Percentiles rank a stretch among this genome's conserved stretches.
phyloP scores from a whole-genome alignment of 2,113 vertebrate genomes.

The Tyto alba region DNA sequence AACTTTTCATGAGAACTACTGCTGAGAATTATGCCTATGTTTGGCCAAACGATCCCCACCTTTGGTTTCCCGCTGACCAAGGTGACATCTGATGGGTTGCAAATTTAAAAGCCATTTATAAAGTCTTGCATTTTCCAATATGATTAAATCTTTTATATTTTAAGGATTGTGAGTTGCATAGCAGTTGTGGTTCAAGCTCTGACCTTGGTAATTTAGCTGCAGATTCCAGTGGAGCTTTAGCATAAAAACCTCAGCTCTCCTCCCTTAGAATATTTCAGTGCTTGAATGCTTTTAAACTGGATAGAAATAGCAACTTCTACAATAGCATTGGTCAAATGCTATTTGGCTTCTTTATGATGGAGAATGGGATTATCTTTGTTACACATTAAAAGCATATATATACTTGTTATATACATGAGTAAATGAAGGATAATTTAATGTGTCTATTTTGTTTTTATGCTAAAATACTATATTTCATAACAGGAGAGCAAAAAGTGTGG shows the following conservation, averaged over 20 bases:
- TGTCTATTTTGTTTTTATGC: not conserved
- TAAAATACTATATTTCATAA: not conserved
- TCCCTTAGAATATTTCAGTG: not conserved
- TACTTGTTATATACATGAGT: not conserved
- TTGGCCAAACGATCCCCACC: not conserved
- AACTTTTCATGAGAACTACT: not conserved
- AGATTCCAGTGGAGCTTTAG: not conserved
- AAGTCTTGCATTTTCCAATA: not conserved
- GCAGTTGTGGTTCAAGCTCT: not conserved
- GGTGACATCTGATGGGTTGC: not conserved
- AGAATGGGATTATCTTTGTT: not conserved
- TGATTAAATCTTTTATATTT: not conserved
- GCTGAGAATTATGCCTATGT: not conserved
- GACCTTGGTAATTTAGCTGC: not conserved
- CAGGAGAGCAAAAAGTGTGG: not conserved
- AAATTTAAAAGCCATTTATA: not conserved
- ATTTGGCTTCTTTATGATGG: not conserved
- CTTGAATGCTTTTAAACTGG: not conserved
- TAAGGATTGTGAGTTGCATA: not conserved
- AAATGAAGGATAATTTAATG: not conserved
- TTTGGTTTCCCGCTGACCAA: not conserved
- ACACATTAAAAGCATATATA: not conserved
- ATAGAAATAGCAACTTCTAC: not conserved
- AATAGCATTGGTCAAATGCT: not conserved
- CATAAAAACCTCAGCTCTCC: not conserved